Conservation (phyloP, 2,888 invertebrate genomes). For the Nebria brevicollis region DNA sequence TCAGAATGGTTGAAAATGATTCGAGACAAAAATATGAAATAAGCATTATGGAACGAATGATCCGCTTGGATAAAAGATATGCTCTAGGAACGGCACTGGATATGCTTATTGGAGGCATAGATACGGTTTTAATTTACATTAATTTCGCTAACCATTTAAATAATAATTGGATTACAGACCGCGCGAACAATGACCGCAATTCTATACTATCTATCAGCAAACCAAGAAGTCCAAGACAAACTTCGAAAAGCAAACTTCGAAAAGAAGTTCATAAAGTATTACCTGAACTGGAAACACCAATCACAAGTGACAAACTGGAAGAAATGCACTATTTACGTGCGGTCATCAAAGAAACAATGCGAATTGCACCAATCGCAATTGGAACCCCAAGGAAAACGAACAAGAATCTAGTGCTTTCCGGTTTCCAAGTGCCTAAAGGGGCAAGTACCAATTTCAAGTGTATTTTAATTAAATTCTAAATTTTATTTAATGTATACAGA, state of each 20-base stretch:
- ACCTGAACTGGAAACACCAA: slow-evolving; percentile 50
- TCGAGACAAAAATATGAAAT: slow-evolving; percentile 63
- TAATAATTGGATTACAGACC: slow-evolving; percentile 56
- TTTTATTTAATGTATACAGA: slow-evolving; percentile 48
- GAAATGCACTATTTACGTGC: slow-evolving; percentile 67
- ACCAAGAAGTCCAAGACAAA: slow-evolving; percentile 59
- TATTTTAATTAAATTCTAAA: background rate
- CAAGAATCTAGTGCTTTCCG: slow-evolving; percentile 55
- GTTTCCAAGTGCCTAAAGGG: slow-evolving; percentile 57
- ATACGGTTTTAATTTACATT: slow-evolving; percentile 67
- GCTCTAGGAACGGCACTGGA: slow-evolving; percentile 76
- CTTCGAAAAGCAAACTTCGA: slow-evolving; percentile 58
- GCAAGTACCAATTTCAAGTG: slow-evolving; percentile 52
- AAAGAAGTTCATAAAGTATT: slow-evolving; percentile 56
- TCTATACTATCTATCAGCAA: slow-evolving; percentile 60
- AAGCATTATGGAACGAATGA: slow-evolving; percentile 73
- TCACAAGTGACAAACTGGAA: slow-evolving; percentile 57
- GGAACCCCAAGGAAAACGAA: slow-evolving; percentile 43
- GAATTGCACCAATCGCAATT: slow-evolving; percentile 54
- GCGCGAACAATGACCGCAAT: slow-evolving; percentile 59
- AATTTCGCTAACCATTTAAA: no score
- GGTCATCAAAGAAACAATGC: slow-evolving; percentile 69
- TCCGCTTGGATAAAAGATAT: slow-evolving; percentile 67
- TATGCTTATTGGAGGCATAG: slow-evolving; percentile 76
- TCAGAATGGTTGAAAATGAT: slow-evolving; percentile 54